phyloP scores from a whole-genome alignment of 1,140 invertebrate genomes.

The Sminthurinus signatus region DNA sequence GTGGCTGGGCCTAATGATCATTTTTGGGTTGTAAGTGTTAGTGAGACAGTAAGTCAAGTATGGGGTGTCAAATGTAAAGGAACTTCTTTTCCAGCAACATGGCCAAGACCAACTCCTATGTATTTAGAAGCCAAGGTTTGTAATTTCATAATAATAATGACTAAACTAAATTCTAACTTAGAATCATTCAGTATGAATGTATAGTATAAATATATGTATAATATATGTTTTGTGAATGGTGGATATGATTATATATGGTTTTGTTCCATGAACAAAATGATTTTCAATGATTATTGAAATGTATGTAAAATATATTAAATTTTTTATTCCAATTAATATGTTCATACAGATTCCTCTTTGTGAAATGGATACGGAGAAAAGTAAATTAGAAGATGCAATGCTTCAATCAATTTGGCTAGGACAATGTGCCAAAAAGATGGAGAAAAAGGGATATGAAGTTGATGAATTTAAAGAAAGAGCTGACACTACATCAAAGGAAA shows the following conservation, averaged over 20 bases:
- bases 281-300: neutral
- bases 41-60: slow-evolving; percentile 66
- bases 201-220: neutral
- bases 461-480: slow-evolving; percentile 52
- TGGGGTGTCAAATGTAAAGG: slow-evolving; percentile 82
- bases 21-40: slow-evolving; percentile 71
- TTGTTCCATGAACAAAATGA: too few species aligned
- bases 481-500: slow-evolving; percentile 61
- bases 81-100: slow-evolving; percentile 72
- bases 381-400: slow-evolving; percentile 68
- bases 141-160: slow-evolving; percentile 3
- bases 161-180: neutral
- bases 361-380: slow-evolving; percentile 72
- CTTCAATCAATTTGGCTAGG: slow-evolving; percentile 51
- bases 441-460: slow-evolving; percentile 43
- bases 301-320: too few species aligned
- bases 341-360: slow-evolving; percentile 66
- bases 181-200: neutral
- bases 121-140: slow-evolving; percentile 59
- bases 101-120: slow-evolving; percentile 71
- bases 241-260: too few species aligned
- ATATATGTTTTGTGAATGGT: too few species aligned
- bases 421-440: slow-evolving; percentile 33
- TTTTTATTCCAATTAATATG: too few species aligned
- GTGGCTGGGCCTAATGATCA: slow-evolving; percentile 61